Evolutionary conservation across 2,113 vertebrate genomes (phyloP).

Genomic region (Pungitius pungitius): DNA sequence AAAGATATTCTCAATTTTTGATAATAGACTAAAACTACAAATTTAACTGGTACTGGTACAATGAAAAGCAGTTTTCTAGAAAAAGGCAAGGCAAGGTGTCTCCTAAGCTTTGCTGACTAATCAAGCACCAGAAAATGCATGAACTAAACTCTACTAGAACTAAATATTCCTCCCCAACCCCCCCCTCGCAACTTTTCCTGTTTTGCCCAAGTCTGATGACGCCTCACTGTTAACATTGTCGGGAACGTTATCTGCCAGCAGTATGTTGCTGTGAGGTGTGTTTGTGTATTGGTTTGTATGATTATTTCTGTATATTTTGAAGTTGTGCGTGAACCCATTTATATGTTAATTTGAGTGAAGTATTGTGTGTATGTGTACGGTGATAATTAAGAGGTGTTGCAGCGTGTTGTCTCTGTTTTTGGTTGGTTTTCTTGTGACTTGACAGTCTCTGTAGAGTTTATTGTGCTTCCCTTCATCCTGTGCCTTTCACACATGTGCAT

Average conservation of each 20-base stretch:
- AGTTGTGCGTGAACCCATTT: constrained; percentile 48
- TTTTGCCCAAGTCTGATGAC: constrained; percentile 66
- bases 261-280: constrained; percentile 46
- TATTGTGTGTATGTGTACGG: constrained; percentile 27
- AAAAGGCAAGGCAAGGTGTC: no score
- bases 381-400: constrained; percentile 35
- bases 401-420: constrained; percentile 20
- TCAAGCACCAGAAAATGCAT: no score
- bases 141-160: no score
- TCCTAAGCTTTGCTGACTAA: no score
- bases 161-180: no score
- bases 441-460: constrained; percentile 45
- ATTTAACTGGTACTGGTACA: background rate
- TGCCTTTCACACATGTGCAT: constrained; percentile 52
- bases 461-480: constrained; percentile 62
- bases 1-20: background rate
- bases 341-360: constrained; percentile 32
- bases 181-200: no score
- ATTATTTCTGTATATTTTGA: constrained; percentile 22
- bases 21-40: background rate
- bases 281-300: constrained; percentile 39
- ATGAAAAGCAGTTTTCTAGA: background rate
- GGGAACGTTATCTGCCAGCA: constrained; percentile 60
- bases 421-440: constrained; percentile 24
- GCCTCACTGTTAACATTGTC: constrained; percentile 40